Evolutionary conservation across 2,797 vertebrate genomes (phyloP).

Genomic region (Danio jaintianensis): DNA sequence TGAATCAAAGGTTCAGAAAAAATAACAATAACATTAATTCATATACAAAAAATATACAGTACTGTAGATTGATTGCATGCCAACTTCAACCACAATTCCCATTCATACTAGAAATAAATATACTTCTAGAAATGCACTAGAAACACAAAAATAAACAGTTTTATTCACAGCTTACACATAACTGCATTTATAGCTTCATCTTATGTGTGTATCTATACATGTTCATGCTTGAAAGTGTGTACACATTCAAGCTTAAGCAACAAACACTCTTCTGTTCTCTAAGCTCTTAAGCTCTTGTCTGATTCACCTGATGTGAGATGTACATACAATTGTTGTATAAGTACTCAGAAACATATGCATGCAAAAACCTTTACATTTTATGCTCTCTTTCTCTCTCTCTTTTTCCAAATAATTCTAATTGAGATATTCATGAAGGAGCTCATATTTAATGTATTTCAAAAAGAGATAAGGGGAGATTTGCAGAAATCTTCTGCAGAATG

Average conservation of each 20-base stretch:
- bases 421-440: slow-evolving; percentile 45
- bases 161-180: slow-evolving; percentile 3
- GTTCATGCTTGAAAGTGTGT: background rate
- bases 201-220: slow-evolving; percentile 16
- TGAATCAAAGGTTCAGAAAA: background rate
- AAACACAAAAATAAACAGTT: background rate
- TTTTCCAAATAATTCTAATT: slow-evolving; percentile 44
- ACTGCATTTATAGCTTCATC: background rate
- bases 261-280: background rate
- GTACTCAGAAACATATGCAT: slow-evolving; percentile 8
- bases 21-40: too few relatives aligned
- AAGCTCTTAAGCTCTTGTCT: slow-evolving; percentile 22
- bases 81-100: background rate
- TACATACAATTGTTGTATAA: slow-evolving; percentile 7
- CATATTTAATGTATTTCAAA: slow-evolving; percentile 45
- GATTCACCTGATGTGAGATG: slow-evolving; percentile 27
- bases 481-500: slow-evolving; percentile 43
- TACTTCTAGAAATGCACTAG: slow-evolving; percentile 1
- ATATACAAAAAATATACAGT: too few relatives aligned
- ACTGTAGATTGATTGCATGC: background rate
- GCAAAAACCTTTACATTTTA: slow-evolving; percentile 11
- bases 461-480: slow-evolving; percentile 25
- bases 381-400: background rate
- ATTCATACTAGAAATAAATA: background rate
- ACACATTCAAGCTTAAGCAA: background rate